Percentiles rank a stretch among this genome's conserved stretches.
phyloP scores from a whole-genome alignment of 2,888 invertebrate species.

The Helleia helle region DNA sequence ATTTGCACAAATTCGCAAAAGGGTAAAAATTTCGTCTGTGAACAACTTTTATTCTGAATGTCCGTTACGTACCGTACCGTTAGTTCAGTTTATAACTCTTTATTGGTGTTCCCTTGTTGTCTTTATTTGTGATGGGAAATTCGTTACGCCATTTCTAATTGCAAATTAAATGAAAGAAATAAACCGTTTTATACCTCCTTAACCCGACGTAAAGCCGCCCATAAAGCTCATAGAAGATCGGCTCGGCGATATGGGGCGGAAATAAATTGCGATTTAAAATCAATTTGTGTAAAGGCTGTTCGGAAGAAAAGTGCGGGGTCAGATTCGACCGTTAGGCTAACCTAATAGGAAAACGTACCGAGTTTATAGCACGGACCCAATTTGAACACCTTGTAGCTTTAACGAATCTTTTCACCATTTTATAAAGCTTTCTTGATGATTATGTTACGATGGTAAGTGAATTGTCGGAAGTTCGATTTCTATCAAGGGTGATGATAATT shows the following conservation, averaged over 20 bases:
- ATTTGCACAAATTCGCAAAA: constrained; percentile 72
- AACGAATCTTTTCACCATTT: no score
- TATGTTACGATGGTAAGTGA: no score
- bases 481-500: no score
- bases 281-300: constrained; percentile 71
- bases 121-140: not conserved
- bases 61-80: constrained; percentile 47
- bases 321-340: constrained; percentile 24
- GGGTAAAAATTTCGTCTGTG: constrained; percentile 50
- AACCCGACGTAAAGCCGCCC: constrained; percentile 64
- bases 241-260: constrained; percentile 70
- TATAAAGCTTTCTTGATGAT: no score
- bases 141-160: not conserved
- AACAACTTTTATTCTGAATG: constrained; percentile 48
- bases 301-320: constrained; percentile 51
- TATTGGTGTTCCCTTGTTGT: constrained; percentile 24
- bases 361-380: constrained; percentile 19
- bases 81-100: constrained; percentile 48
- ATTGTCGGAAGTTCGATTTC: no score
- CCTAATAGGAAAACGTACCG: constrained; percentile 24
- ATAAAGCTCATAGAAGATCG: constrained; percentile 72
- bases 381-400: constrained; percentile 5
- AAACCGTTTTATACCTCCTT: constrained; percentile 71
- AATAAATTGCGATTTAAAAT: constrained; percentile 74
- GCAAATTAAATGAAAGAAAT: constrained; percentile 47